phyloP scores from a whole-genome alignment of 2,113 vertebrate genomes.

The Amblyopsis rosae region DNA sequence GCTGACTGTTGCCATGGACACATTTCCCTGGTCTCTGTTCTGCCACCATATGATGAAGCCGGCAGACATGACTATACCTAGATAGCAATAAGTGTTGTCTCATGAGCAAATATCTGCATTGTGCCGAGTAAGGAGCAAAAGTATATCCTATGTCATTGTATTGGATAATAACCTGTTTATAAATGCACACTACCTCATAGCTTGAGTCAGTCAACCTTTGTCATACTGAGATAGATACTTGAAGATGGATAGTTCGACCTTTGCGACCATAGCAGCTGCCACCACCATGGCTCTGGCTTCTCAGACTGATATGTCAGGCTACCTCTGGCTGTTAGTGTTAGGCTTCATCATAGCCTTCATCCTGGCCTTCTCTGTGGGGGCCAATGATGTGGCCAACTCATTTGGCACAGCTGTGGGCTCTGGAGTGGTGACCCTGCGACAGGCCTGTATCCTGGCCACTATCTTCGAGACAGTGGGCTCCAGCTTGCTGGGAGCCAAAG shows the following conservation, averaged over 20 bases:
- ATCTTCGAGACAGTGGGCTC: constrained; percentile 93
- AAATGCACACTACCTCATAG: constrained; percentile 60
- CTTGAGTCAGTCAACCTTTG: neutral
- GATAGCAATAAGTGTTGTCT: constrained; percentile 74
- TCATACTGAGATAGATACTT: neutral
- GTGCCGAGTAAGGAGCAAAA: constrained; percentile 18
- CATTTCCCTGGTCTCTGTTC: constrained; percentile 41
- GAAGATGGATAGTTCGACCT: constrained; percentile 62
- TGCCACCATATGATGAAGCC: constrained; percentile 59
- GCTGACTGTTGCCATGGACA: constrained; percentile 76
- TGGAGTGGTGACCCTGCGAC: constrained; percentile 88
- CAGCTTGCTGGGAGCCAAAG: constrained; percentile 90
- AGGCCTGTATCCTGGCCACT: constrained; percentile 90
- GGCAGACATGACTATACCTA: constrained; percentile 52
- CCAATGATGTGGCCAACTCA: constrained; percentile 96
- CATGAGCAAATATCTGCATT: constrained; percentile 27
- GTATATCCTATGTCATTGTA: constrained; percentile 56
- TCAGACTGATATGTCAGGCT: constrained; percentile 54
- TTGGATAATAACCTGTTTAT: constrained; percentile 32
- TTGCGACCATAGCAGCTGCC: constrained; percentile 57
- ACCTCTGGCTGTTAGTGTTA: constrained; percentile 86
- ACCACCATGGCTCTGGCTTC: constrained; percentile 47
- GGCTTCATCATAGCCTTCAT: constrained; percentile 94
- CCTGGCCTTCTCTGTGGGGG: constrained; percentile 93
- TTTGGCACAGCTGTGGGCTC: constrained; percentile 96